Conservation (phyloP, 2,113 vertebrate species). For the Engraulis encrasicolus region DNA sequence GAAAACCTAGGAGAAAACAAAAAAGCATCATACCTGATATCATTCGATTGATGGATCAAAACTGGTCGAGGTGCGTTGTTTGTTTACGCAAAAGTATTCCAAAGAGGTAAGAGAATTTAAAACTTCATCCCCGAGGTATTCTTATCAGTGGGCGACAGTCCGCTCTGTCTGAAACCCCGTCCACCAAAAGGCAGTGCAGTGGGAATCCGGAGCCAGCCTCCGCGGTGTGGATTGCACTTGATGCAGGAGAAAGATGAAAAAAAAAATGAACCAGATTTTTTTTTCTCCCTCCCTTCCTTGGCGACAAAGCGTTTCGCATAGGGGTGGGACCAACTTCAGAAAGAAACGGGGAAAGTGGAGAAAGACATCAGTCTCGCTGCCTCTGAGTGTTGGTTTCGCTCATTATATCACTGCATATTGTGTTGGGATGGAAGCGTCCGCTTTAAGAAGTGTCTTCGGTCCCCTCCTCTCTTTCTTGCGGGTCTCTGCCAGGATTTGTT, state of each 20-base stretch:
- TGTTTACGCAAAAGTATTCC: slow-evolving; percentile 60
- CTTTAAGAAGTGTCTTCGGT: slow-evolving; percentile 33
- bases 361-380: slow-evolving; percentile 1
- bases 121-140: slow-evolving; percentile 66
- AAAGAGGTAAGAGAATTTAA: slow-evolving; percentile 46
- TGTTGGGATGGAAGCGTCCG: slow-evolving; percentile 26
- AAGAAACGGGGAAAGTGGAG: slow-evolving; percentile 51
- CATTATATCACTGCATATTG: slow-evolving; percentile 36
- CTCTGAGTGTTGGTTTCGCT: background rate
- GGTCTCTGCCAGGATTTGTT: slow-evolving; percentile 58
- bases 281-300: slow-evolving; percentile 51
- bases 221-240: slow-evolving; percentile 71
- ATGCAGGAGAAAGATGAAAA: slow-evolving; percentile 66
- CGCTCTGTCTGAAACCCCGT: slow-evolving; percentile 69
- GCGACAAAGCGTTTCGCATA: slow-evolving; percentile 69
- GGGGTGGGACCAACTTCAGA: slow-evolving; percentile 68
- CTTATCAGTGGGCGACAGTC: slow-evolving; percentile 62
- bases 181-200: slow-evolving; percentile 60
- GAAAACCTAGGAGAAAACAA: slow-evolving; percentile 19
- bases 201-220: slow-evolving; percentile 61
- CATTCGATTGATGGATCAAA: slow-evolving; percentile 70
- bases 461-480: slow-evolving; percentile 32
- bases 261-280: slow-evolving; percentile 55
- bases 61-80: slow-evolving; percentile 64
- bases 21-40: slow-evolving; percentile 72